phyloP scores from a whole-genome alignment of 2,888 invertebrate genomes.

The Diloba caeruleocephala region DNA sequence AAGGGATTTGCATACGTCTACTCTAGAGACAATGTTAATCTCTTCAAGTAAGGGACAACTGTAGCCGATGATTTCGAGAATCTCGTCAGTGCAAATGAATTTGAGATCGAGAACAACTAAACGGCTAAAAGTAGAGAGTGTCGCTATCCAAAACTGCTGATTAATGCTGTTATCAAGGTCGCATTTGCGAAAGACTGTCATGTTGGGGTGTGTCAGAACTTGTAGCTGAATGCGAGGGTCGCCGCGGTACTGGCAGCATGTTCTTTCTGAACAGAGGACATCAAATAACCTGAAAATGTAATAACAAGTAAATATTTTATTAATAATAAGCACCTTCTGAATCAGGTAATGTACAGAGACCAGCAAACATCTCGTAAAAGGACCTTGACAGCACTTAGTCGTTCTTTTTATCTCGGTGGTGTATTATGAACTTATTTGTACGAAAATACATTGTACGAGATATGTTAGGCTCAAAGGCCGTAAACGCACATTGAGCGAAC shows the following conservation, averaged over 20 bases:
- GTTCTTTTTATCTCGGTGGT: too few relatives aligned
- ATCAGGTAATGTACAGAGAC: slow-evolving; percentile 3
- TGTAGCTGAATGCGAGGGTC: slow-evolving; percentile 83
- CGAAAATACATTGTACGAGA: too few relatives aligned
- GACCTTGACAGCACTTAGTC: too few relatives aligned
- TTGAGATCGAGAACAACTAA: slow-evolving; percentile 83
- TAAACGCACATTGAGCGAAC: too few relatives aligned
- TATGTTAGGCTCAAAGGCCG: too few relatives aligned
- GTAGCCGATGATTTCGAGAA: slow-evolving; percentile 77
- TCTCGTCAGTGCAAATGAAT: slow-evolving; percentile 87
- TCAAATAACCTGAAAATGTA: slow-evolving; percentile 85
- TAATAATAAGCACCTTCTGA: slow-evolving; percentile 5
- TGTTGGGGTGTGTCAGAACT: slow-evolving; percentile 80
- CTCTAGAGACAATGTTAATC: slow-evolving; percentile 84
- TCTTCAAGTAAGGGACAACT: slow-evolving; percentile 81
- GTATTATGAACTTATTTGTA: too few relatives aligned
- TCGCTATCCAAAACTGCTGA: slow-evolving; percentile 79
- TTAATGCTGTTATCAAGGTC: slow-evolving; percentile 83
- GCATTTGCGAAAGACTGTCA: slow-evolving; percentile 83
- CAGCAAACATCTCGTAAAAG: too few relatives aligned
- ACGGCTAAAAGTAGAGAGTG: slow-evolving; percentile 73
- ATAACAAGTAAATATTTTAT: slow-evolving; percentile 33
- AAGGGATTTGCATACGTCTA: slow-evolving; percentile 82
- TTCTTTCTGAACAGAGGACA: slow-evolving; percentile 85
- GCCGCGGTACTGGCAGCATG: slow-evolving; percentile 77